These are phyloP conservation scores for Deroptyus accipitrinus DNA, from an alignment of 2,113 vertebrate genomes.

Conservation along the genomic window DNA sequence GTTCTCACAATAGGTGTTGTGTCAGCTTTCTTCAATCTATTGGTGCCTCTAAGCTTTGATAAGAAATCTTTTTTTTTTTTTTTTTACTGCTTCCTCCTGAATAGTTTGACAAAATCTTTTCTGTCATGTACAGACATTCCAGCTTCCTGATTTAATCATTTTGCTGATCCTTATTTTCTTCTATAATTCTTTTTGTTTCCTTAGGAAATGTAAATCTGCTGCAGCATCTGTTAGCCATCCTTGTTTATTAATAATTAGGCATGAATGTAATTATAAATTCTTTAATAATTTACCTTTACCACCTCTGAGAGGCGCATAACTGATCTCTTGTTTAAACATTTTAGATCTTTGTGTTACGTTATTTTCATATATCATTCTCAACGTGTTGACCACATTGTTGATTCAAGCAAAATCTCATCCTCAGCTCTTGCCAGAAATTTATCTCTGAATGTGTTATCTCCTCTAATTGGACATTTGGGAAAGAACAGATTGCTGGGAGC, in stretches of 20 bases:
- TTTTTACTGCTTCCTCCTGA: neutral
- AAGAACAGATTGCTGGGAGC: constrained; percentile 63
- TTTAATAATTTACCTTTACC: constrained; percentile 65
- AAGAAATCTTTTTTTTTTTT: neutral
- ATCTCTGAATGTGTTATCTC: constrained; percentile 56
- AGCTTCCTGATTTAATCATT: neutral
- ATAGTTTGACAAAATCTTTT: constrained; percentile 9
- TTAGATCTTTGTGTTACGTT: constrained; percentile 35
- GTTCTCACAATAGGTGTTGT: neutral
- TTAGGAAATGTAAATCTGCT: constrained; percentile 63
- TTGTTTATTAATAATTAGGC: constrained; percentile 67
- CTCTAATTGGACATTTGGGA: constrained; percentile 69
- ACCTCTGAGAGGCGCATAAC: constrained; percentile 53
- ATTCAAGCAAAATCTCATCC: constrained; percentile 60
- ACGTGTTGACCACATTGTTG: constrained; percentile 43
- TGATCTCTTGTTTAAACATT: constrained; percentile 62
- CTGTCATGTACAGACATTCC: neutral
- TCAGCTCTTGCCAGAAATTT: constrained; percentile 52
- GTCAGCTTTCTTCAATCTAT: neutral
- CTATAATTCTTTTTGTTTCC: constrained; percentile 50
- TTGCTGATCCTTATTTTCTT: constrained; percentile 58
- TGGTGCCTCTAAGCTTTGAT: neutral
- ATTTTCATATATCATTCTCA: constrained; percentile 57
- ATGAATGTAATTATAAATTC: constrained; percentile 57
- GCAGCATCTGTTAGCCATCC: constrained; percentile 56